Base-by-base conservation (phyloP, 2,113 vertebrate genomes). In the Otis tarda region DNA sequence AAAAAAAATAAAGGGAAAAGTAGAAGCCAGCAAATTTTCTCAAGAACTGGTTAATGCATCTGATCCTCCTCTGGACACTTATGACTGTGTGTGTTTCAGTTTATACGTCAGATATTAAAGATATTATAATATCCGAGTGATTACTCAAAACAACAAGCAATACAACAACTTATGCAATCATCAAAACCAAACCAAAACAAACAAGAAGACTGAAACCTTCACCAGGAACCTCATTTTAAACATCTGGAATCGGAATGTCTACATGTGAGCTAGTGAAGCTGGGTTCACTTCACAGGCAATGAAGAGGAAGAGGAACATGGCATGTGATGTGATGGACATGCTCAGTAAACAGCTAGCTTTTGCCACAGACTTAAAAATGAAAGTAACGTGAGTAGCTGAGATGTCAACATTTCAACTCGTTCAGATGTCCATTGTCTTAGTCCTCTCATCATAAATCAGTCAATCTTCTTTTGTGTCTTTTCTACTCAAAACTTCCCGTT, bases 31-130 rank as follows among this genome's bases (percentile, higher is more conserved):
- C 4, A 60, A 24, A 61, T 73, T 76, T 85, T 65, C 45, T 83
- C 0, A 1, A 30, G 3, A 91, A 39, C 6, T 52, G 1, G 3
- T 52, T 47, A 59, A 4, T 52, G 13, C 5, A 37, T 74, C 15
- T 75, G 25, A 55, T 47, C 4, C 4, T 82, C 10, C 14, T 63
- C 13, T 81, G 8, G 18, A 13, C 12, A n/a, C 21, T 70, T 55
- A 4, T 15, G 3, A 12, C 14, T 68, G 6, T 59, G 2, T 16
- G 10, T 45, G 23, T 3, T 33, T 90, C 56, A 69, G 5, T 63
- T 83, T 53, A 30, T 1, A 4, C 31, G 21, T 31, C 25, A 50
- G 16, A 78, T 4, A 60, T 41, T 68, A 49, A 78, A 63, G 5
- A 49, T 81, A 5, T 0, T 69, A 3, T 37, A 69, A 28, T 50